phyloP scores from a whole-genome alignment of 2,113 vertebrate genomes.

The Callipepla squamata region DNA sequence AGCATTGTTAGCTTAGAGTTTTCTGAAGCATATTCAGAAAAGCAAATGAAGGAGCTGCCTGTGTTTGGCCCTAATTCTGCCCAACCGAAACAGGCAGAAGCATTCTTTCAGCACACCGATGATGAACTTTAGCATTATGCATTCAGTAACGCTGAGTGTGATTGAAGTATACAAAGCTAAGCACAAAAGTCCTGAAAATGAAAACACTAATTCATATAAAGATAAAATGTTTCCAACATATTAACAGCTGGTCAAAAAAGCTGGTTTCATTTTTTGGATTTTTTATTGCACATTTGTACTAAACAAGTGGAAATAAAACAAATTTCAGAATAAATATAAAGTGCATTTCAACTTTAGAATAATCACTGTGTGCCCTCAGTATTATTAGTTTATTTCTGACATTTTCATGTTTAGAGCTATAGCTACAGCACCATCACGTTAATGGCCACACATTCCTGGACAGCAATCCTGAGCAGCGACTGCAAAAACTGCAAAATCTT shows the following conservation, averaged over 20 bases:
- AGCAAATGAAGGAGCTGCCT: background rate
- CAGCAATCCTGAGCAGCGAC: background rate
- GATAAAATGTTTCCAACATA: background rate
- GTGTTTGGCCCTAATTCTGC: background rate
- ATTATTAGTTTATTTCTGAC: background rate
- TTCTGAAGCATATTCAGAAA: background rate
- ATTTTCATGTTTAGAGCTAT: background rate
- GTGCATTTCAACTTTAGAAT: background rate
- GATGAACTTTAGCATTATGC: background rate
- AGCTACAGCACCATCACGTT: background rate
- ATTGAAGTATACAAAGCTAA: conserved; percentile 9
- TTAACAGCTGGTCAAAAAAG: background rate
- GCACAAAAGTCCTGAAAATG: background rate
- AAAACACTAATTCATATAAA: background rate
- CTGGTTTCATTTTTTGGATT: background rate
- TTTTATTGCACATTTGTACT: background rate
- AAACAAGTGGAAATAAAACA: background rate
- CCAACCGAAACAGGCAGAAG: background rate
- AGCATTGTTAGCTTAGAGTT: background rate
- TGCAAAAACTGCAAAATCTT: background rate
- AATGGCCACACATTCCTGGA: background rate
- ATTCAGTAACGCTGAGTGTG: background rate
- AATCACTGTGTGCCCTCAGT: background rate
- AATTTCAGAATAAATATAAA: background rate
- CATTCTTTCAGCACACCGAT: background rate